A percentile compares a stretch with the other conserved stretches of the same genome.
Conservation (phyloP, 1,140 invertebrate species). For the Drosophila jambulina region DNA sequence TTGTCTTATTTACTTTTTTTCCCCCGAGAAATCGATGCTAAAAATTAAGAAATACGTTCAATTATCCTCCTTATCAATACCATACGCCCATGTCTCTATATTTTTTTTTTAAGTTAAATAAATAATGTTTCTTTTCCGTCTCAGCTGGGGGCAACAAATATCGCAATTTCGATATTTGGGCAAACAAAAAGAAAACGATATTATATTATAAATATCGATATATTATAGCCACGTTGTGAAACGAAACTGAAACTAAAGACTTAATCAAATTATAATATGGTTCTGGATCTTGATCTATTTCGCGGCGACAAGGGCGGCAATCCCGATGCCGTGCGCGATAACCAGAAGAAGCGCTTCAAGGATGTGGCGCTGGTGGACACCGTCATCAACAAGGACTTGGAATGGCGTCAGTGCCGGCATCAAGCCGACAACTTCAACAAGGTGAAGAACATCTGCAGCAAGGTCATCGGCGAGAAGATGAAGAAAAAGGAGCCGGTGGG, state of each 20-base stretch:
- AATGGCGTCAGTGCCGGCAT: conserved; percentile 96
- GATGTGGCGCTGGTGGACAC: conserved; percentile 96
- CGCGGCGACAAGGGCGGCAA: conserved; percentile 97
- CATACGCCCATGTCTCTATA: no score
- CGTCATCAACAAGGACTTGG: conserved; percentile 94
- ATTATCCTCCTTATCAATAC: no score
- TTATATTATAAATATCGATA: no score
- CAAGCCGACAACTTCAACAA: conserved; percentile 97
- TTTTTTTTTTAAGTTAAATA: no score
- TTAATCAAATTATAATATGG: conserved; percentile 93
- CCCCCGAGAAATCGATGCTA: no score
- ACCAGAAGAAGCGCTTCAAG: conserved; percentile 97
- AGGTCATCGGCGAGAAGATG: conserved; percentile 99
- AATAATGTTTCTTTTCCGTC: no score
- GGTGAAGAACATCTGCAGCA: conserved; percentile 98
- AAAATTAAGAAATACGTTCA: no score
- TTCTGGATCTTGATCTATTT: conserved; percentile 98
- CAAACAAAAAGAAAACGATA: no score
- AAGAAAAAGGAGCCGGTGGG: conserved; percentile 95
- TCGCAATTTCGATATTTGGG: no score
- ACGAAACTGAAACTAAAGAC: conserved; percentile 29
- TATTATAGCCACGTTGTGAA: conserved; percentile 79
- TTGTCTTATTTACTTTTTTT: no score
- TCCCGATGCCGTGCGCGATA: conserved; percentile 95
- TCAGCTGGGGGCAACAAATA: no score